These are phyloP conservation scores for Circaetus cinerascens DNA, from an alignment of 2,113 vertebrate species.

Conservation along the genomic window DNA sequence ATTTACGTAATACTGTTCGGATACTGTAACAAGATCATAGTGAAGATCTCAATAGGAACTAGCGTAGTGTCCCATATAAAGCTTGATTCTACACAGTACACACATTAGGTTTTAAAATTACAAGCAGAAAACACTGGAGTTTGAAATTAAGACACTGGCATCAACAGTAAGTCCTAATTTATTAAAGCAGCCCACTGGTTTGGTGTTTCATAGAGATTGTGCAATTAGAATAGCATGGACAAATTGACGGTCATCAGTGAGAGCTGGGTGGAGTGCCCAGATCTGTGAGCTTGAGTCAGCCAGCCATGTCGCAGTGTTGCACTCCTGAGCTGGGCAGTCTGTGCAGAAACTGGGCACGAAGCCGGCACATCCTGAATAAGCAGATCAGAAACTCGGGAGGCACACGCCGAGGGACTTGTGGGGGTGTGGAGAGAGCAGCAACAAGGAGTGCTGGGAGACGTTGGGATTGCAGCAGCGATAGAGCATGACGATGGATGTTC, in stretches of 20 bases:
- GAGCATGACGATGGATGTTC: background rate
- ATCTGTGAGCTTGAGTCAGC: background rate
- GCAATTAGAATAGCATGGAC: background rate
- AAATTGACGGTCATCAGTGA: background rate
- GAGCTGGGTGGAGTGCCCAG: background rate
- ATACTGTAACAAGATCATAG: background rate
- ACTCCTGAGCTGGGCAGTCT: background rate
- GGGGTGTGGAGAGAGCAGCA: background rate
- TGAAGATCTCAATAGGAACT: background rate
- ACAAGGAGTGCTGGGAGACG: background rate
- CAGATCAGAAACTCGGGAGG: background rate
- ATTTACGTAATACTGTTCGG: background rate
- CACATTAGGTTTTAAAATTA: background rate
- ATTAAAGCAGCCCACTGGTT: background rate
- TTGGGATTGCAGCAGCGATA: background rate
- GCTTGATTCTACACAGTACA: background rate
- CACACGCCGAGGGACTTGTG: fast-evolving
- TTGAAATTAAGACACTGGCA: background rate
- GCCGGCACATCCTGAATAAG: background rate
- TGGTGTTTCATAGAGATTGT: background rate
- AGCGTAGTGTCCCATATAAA: background rate
- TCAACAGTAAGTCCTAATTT: background rate
- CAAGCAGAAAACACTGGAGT: background rate
- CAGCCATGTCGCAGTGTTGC: background rate
- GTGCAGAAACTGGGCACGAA: background rate